Conservation (phyloP, 2,797 vertebrate species). For the Eulemur rubriventer region DNA sequence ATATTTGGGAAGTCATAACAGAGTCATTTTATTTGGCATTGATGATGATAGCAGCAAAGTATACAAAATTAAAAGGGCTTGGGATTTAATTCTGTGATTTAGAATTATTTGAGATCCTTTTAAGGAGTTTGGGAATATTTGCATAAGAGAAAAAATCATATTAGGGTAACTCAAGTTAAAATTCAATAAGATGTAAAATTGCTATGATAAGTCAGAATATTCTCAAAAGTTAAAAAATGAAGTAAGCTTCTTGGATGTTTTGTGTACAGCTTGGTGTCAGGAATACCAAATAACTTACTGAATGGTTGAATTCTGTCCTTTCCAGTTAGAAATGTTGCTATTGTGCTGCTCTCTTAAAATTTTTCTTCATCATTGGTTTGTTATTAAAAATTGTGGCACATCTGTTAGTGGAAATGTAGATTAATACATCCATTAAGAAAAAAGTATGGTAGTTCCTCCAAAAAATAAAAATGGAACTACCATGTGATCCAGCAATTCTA, state of each 20-base stretch:
- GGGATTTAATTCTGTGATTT: conserved; percentile 9
- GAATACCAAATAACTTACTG: background rate
- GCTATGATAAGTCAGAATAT: background rate
- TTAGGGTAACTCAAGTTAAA: conserved; percentile 14
- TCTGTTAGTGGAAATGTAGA: background rate
- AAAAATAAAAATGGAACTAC: background rate
- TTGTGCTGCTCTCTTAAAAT: background rate
- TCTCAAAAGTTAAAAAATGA: background rate
- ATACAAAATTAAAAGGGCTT: conserved; percentile 19
- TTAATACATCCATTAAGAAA: background rate
- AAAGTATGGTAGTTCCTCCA: background rate
- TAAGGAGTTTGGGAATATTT: conserved; percentile 20
- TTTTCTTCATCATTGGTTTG: conserved; percentile 6
- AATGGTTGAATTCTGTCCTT: background rate
- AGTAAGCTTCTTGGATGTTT: background rate
- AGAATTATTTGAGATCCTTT: conserved; percentile 36
- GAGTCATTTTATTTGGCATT: background rate
- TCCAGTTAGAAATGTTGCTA: background rate
- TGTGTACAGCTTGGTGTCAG: background rate
- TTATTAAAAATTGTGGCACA: background rate
- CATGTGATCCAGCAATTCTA: background rate
- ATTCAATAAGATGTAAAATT: background rate
- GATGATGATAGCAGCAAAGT: background rate
- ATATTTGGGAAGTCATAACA: conserved; percentile 40
- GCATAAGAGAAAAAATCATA: background rate